Evolutionary conservation across 2,113 vertebrate species (phyloP), one percentile per base, ranked within the genome.

Genomic region (Microtus richardsoni): DNA sequence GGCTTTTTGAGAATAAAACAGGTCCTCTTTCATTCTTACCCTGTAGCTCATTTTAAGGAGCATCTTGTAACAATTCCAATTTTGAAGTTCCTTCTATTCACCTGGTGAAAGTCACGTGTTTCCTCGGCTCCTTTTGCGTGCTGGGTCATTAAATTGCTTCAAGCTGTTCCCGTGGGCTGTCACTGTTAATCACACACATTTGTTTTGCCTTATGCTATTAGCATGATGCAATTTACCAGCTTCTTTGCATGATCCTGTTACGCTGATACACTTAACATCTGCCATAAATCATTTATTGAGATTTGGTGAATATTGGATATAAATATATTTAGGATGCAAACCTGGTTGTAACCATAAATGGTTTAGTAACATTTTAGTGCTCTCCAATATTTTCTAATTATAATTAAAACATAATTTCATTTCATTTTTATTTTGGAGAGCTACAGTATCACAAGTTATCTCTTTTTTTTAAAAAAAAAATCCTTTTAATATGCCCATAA

Each of bases 1-100:
- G 92, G 87, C 95, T 97, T 97, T 97, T 97, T 74, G 88, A 95
- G 89, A 96, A 97, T 96, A 79, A 97, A 98, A 96, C 88, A 94
- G 3, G 30, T 2, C 86, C 0, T 74, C 87, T 58, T 95, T 93
- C 88, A 36, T 96, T 84, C n/a, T 70, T 71, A 82, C 93, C 22
- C 73, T 85, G 54, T 80, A 95, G 74, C 78, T 95, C 77, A 71
- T 93, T 96, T 83, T 70, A 88, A 97, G 73, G 71, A 84, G 73
- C 95, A 95, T 17, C 17, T 92, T 93, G 93, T 58, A 96, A 97
- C 95, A 97, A 96, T 89, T 28, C 66, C 87, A 80, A 22, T 70
- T 87, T 93, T 91, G 74, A 96, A 78, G 89, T 75, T 92, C 74
- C 49, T 93, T 75, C 95, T 91, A n/a, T 88, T 95, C 93, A 91